Evolutionary conservation across 1,140 invertebrate genomes (phyloP).

Genomic region (Ostrea edulis): DNA sequence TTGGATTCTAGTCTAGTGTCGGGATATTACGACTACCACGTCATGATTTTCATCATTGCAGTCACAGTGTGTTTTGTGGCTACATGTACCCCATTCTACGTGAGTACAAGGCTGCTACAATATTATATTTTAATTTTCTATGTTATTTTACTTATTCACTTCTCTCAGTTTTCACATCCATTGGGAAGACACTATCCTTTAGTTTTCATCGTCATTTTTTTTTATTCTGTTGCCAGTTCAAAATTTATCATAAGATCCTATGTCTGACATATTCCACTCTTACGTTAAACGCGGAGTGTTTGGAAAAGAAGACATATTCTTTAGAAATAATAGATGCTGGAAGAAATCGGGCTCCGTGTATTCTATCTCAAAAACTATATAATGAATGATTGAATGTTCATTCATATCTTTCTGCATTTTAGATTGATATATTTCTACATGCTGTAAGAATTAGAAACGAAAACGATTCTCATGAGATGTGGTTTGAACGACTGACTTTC

Average conservation of each 20-base stretch:
- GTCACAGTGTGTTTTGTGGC: background rate
- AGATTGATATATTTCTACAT: constrained; percentile 3
- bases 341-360: background rate
- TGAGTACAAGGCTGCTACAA: background rate
- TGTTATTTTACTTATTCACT: background rate
- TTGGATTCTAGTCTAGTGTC: background rate
- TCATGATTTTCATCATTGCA: background rate
- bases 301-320: too few species aligned
- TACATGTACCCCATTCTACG: background rate
- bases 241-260: too few species aligned
- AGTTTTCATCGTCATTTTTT: too few species aligned
- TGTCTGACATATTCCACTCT: background rate
- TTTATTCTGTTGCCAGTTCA: too few species aligned
- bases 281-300: background rate
- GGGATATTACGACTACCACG: background rate
- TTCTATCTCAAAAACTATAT: background rate
- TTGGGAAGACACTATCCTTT: background rate
- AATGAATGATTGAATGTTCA: background rate
- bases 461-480: background rate
- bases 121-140: background rate
- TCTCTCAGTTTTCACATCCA: background rate
- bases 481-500: background rate
- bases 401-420: background rate
- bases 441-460: background rate
- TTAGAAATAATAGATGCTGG: background rate